Conservation (phyloP, 2,113 vertebrate species). For the Eublepharis macularius region DNA sequence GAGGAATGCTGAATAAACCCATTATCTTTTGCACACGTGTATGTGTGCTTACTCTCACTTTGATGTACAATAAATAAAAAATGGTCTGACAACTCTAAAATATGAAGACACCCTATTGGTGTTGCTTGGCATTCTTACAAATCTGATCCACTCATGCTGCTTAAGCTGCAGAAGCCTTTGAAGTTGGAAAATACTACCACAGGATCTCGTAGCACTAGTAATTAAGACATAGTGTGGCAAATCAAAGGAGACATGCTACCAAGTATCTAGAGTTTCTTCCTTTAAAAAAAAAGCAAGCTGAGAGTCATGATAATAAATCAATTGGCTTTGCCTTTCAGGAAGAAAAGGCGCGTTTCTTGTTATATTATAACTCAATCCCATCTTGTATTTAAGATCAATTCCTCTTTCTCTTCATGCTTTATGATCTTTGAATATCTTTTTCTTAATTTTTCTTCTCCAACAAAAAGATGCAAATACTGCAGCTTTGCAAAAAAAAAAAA, state of each 20-base stretch:
- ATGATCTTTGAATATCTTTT: slow-evolving; percentile 66
- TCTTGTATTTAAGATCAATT: slow-evolving; percentile 70
- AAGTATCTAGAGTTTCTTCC: slow-evolving; percentile 61
- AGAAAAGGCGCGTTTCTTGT: slow-evolving; percentile 68
- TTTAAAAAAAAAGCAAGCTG: slow-evolving; percentile 47
- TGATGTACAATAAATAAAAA: slow-evolving; percentile 73
- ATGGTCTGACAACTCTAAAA: slow-evolving; percentile 63
- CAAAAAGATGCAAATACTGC: slow-evolving; percentile 31
- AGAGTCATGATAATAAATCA: slow-evolving; percentile 73
- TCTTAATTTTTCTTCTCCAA: slow-evolving; percentile 63
- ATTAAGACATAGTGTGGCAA: slow-evolving; percentile 82
- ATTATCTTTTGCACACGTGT: slow-evolving; percentile 28
- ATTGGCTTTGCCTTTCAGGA: slow-evolving; percentile 74
- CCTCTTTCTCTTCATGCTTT: slow-evolving; percentile 64
- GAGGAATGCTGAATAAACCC: slow-evolving; percentile 51
- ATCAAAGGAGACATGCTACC: slow-evolving; percentile 71
- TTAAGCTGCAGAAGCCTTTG: slow-evolving; percentile 68
- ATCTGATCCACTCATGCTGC: slow-evolving; percentile 60
- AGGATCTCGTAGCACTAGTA: slow-evolving; percentile 70
- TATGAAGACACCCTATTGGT: slow-evolving; percentile 65
- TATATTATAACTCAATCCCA: slow-evolving; percentile 73
- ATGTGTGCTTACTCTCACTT: slow-evolving; percentile 61
- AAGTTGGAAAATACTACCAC: slow-evolving; percentile 68
- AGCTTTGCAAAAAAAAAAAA: neutral
- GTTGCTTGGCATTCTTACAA: slow-evolving; percentile 59